Percentiles rank a stretch among this genome's conserved stretches.
Conservation (phyloP, 1,140 invertebrate species). For the Drosophila ananassae region DNA sequence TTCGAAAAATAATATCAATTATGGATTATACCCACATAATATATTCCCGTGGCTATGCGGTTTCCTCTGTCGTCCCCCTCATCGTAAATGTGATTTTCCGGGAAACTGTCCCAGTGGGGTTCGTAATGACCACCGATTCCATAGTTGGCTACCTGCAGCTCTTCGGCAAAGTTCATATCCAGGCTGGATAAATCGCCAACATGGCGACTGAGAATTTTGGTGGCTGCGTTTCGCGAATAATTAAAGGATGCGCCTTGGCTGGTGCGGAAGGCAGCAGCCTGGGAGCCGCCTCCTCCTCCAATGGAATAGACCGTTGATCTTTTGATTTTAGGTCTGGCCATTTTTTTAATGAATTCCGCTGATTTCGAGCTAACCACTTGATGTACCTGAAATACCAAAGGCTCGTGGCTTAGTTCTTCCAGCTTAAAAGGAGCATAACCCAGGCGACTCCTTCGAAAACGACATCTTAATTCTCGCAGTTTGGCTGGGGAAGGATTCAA, state of each 20-base stretch:
- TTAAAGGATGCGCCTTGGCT: conserved; percentile 98
- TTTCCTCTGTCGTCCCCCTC: conserved; percentile 88
- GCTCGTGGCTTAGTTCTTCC: conserved; percentile 94
- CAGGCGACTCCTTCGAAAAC: conserved; percentile 86
- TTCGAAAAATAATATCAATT: background rate
- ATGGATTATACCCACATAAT: conserved; percentile 87
- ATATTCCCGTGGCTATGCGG: conserved; percentile 94
- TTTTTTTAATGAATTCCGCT: conserved; percentile 92
- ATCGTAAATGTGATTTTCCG: conserved; percentile 86
- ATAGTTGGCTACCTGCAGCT: conserved; percentile 98
- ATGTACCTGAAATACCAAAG: conserved; percentile 94
- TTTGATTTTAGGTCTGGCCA: conserved; percentile 90
- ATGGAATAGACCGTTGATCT: conserved; percentile 61
- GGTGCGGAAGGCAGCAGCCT: conserved; percentile 90
- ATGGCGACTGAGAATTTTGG: conserved; percentile 89
- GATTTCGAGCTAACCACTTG: conserved; percentile 94
- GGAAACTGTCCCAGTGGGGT: conserved; percentile 94
- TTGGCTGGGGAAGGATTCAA: conserved; percentile 83
- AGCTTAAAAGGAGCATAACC: conserved; percentile 91
- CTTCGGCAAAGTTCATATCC: conserved; percentile 93
- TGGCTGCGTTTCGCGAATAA: conserved; percentile 90
- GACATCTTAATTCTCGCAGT: conserved; percentile 87
- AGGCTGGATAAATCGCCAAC: conserved; percentile 92
- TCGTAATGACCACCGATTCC: conserved; percentile 99
- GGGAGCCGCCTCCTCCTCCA: conserved; percentile 17